These are phyloP conservation scores for Pollachius pollachius DNA, from an alignment of 2,113 vertebrate species.

Conservation along the genomic window DNA sequence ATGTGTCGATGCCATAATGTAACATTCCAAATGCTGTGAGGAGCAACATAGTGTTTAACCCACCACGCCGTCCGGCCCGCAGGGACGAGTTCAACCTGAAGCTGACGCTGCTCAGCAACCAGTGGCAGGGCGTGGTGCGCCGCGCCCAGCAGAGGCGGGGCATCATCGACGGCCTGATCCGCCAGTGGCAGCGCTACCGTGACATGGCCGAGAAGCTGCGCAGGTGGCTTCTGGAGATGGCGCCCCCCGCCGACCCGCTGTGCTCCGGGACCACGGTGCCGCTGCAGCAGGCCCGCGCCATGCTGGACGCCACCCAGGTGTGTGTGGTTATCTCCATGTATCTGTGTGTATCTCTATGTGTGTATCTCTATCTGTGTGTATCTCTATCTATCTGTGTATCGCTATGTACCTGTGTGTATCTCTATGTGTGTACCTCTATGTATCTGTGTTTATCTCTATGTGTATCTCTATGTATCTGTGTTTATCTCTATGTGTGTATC, in stretches of 20 bases:
- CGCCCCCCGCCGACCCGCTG: conserved; percentile 79
- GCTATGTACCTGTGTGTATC: no score
- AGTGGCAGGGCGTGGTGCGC: conserved; percentile 96
- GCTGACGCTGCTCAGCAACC: conserved; percentile 87
- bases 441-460: background rate
- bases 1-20: no score
- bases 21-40: no score
- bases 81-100: conserved; percentile 95
- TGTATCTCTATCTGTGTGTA: no score
- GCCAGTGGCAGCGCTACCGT: conserved; percentile 92
- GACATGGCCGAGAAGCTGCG: conserved; percentile 89
- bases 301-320: conserved; percentile 88
- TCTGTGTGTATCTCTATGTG: no score
- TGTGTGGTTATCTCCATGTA: no score
- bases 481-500: background rate
- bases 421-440: no score
- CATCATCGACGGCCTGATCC: conserved; percentile 92
- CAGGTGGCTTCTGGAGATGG: conserved; percentile 85
- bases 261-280: conserved; percentile 35
- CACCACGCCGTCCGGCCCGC: background rate
- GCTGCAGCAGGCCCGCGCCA: conserved; percentile 83
- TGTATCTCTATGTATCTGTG: background rate
- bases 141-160: conserved; percentile 91
- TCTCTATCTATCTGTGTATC: no score
- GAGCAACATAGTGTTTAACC: no score